Conservation (phyloP, 2,113 vertebrate genomes). For the Pomatostomus ruficeps region DNA sequence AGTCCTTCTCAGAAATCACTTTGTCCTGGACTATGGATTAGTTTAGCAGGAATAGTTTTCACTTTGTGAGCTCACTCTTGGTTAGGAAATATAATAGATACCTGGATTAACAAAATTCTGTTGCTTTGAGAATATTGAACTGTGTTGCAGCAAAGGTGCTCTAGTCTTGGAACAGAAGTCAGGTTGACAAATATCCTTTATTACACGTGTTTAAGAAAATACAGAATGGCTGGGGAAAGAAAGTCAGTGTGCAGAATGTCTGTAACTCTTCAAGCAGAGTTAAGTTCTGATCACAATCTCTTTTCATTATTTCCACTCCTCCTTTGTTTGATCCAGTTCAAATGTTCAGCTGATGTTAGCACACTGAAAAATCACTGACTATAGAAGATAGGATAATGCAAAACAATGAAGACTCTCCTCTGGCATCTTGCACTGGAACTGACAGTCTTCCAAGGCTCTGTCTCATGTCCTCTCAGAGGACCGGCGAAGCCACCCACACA, state of each 20-base stretch:
- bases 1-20: neutral
- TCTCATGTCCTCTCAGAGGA: fast-evolving
- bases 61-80: neutral
- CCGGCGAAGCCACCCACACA: neutral
- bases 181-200: neutral
- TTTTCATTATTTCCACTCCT: neutral
- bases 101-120: neutral
- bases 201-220: neutral
- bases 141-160: neutral
- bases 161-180: neutral
- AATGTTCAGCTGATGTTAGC: neutral
- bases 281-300: neutral
- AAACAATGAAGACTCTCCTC: too few species aligned
- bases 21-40: neutral
- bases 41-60: neutral
- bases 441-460: neutral
- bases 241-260: fast-evolving
- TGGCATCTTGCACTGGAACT: too few species aligned
- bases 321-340: neutral
- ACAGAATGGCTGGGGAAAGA: neutral
- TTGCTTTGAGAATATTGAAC: neutral
- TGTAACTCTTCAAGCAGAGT: neutral
- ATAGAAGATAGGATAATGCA: neutral
- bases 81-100: neutral
- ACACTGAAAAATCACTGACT: neutral